phyloP scores from a whole-genome alignment of 2,888 invertebrate species.

The Hydriomena furcata region DNA sequence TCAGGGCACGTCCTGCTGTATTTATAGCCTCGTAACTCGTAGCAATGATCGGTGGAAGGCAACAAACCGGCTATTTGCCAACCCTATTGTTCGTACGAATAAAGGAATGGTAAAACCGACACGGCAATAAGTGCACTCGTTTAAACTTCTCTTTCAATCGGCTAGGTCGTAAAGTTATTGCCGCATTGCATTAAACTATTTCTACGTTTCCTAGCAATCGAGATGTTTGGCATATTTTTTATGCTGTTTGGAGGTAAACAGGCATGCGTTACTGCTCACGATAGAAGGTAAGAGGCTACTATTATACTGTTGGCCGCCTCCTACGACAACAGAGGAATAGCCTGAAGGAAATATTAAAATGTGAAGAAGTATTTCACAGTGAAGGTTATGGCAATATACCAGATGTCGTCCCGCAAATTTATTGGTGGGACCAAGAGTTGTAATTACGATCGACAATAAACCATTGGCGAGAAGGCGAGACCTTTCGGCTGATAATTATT shows the following conservation, averaged over 20 bases:
- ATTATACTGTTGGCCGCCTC: too few species aligned
- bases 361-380: conserved; percentile 32
- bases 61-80: conserved; percentile 61
- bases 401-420: conserved; percentile 55
- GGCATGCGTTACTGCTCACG: too few species aligned
- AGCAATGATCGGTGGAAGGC: conserved; percentile 69
- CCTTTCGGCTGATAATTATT: conserved; percentile 73
- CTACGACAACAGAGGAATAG: too few species aligned
- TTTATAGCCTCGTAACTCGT: conserved; percentile 79
- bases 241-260: too few species aligned
- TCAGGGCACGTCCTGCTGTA: conserved; percentile 75
- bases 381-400: conserved; percentile 42
- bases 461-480: conserved; percentile 54
- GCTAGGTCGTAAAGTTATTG: conserved; percentile 52
- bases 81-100: conserved; percentile 76
- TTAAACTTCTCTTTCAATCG: conserved; percentile 59
- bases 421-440: conserved; percentile 49
- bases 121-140: conserved; percentile 60
- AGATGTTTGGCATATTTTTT: conserved; percentile 33
- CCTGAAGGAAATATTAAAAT: too few species aligned
- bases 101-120: conserved; percentile 62
- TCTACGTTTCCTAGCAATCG: conserved; percentile 45
- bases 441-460: conserved; percentile 65
- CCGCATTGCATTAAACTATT: conserved; percentile 58
- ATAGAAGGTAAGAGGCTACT: too few species aligned